Percentiles rank a stretch among this genome's conserved stretches.
Conservation (phyloP, 2,888 invertebrate genomes). For the Saturnia pavonia region DNA sequence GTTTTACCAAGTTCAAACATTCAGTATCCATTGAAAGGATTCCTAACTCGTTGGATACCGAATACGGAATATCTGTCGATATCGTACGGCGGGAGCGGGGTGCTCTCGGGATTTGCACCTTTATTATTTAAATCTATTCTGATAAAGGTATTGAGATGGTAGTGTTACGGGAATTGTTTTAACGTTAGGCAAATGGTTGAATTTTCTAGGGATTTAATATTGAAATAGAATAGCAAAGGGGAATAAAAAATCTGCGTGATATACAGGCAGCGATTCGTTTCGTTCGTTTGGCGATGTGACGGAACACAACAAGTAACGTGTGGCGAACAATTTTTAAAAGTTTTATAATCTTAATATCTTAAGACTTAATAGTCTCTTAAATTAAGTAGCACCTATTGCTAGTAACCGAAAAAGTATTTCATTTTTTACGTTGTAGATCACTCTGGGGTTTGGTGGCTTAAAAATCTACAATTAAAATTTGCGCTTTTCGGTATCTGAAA, state of each 20-base stretch:
- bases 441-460: no score
- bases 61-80: slow-evolving; percentile 44
- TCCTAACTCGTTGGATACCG: slow-evolving; percentile 28
- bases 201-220: background rate
- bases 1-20: slow-evolving; percentile 28
- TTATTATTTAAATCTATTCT: slow-evolving; percentile 25
- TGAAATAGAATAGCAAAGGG: background rate
- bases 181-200: slow-evolving; percentile 6
- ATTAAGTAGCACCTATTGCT: no score
- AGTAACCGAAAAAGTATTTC: no score
- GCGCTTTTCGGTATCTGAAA: no score
- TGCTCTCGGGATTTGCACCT: slow-evolving; percentile 33
- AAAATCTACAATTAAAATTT: no score
- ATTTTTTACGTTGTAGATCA: no score
- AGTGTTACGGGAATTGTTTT: slow-evolving; percentile 12
- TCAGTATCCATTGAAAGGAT: background rate
- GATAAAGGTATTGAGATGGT: slow-evolving; percentile 13
- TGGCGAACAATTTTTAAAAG: no score
- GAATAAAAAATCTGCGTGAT: background rate
- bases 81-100: slow-evolving; percentile 43
- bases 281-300: background rate
- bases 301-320: background rate
- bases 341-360: background rate
- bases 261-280: background rate
- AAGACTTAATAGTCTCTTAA: no score